Evolutionary conservation across 1,140 invertebrate species (phyloP).

Genomic region (Acromyrmex charruanus): DNA sequence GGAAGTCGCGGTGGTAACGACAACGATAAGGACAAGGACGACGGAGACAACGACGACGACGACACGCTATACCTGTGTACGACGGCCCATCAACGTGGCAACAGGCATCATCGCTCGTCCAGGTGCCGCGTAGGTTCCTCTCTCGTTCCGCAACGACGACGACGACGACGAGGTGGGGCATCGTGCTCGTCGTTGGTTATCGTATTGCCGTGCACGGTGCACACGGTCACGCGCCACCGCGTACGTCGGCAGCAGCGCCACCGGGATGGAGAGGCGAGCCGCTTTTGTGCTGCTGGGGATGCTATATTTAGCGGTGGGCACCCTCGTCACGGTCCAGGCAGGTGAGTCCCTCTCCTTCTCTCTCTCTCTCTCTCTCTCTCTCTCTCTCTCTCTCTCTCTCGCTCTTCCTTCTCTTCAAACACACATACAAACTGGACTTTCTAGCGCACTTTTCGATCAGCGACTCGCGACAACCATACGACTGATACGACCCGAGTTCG

Average conservation of each 20-base stretch:
- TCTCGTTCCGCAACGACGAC: not conserved
- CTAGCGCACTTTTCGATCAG: no score
- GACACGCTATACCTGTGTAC: constrained; percentile 37
- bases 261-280: constrained; percentile 82
- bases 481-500: no score
- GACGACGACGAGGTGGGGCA: constrained; percentile 4
- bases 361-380: constrained; percentile 35
- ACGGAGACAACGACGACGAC: not conserved
- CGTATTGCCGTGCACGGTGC: constrained; percentile 64
- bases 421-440: no score
- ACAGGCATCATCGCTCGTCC: not conserved
- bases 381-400: constrained; percentile 34
- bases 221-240: constrained; percentile 72
- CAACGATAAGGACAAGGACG: constrained; percentile 6
- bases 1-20: constrained; percentile 14
- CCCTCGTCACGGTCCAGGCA: constrained; percentile 81
- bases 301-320: constrained; percentile 84
- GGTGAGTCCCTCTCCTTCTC: constrained; percentile 79
- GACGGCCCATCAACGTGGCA: constrained; percentile 15
- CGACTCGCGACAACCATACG: no score
- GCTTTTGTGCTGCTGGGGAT: constrained; percentile 81
- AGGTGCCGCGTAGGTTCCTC: constrained; percentile 6
- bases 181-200: constrained; percentile 48
- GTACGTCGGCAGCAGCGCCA: constrained; percentile 69
- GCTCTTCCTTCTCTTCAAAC: not conserved